These are phyloP conservation scores for Encarsia formosa DNA, from an alignment of 2,888 invertebrate species.

Conservation along the genomic window DNA sequence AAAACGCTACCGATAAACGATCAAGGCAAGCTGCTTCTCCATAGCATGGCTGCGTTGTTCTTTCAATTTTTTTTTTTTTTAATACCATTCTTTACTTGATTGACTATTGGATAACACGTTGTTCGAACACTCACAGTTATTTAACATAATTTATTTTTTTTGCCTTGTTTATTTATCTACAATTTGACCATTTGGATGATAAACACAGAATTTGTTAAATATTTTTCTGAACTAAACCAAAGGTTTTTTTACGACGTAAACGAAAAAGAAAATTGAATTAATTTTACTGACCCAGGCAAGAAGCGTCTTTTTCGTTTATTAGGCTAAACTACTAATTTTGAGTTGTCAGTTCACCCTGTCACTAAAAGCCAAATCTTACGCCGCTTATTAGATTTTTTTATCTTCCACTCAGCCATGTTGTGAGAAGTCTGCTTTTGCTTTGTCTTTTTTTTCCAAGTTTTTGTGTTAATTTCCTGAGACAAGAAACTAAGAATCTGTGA, in stretches of 20 bases:
- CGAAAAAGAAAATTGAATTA: no score
- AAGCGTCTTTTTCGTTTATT: conserved; percentile 24
- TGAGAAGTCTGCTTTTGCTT: conserved; percentile 51
- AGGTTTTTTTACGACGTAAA: no score
- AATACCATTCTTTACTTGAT: no score
- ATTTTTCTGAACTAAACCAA: no score
- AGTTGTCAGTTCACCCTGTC: conserved; percentile 17
- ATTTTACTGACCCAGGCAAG: no score
- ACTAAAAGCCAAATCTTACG: conserved; percentile 17
- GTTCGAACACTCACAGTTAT: no score
- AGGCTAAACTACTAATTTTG: conserved; percentile 22
- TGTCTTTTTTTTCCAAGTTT: conserved; percentile 33
- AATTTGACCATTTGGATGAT: no score
- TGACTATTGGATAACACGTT: no score
- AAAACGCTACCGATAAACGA: conserved; percentile 63
- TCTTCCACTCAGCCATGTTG: conserved; percentile 49
- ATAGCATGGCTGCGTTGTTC: conserved; percentile 50
- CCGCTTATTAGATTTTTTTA: conserved; percentile 27
- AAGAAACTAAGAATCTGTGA: no score
- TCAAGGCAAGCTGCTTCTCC: conserved; percentile 50
- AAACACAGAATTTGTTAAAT: no score
- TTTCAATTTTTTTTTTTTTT: conserved; percentile 15
- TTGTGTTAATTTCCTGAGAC: conserved; percentile 32
- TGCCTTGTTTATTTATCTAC: no score
- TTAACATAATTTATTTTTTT: no score